These are phyloP conservation scores for Phragmatobia fuliginosa DNA, from an alignment of 2,888 invertebrate species.

Conservation along the genomic window DNA sequence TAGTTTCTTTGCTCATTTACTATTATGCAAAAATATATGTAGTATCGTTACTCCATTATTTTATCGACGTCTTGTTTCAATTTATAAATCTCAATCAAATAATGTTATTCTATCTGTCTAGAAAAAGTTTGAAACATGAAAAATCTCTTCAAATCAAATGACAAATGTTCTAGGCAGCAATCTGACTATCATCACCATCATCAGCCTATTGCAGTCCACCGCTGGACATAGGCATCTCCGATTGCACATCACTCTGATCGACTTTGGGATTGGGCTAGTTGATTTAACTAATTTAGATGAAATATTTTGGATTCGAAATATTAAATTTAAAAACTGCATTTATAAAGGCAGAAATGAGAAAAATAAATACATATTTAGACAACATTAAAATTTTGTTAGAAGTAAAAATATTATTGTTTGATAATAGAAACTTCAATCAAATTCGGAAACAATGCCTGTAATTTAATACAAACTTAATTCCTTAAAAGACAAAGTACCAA, in stretches of 20 bases:
- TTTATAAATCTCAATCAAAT: background rate
- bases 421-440: background rate
- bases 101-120: background rate
- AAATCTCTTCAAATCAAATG: background rate
- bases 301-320: too few species aligned
- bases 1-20: too few species aligned
- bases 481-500: constrained; percentile 56
- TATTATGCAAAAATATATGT: too few species aligned
- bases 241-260: too few species aligned
- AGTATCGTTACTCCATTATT: too few species aligned
- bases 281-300: too few species aligned
- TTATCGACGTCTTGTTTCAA: too few species aligned
- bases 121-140: background rate
- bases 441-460: background rate
- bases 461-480: background rate
- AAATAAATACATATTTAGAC: background rate
- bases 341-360: background rate
- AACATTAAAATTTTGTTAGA: background rate
- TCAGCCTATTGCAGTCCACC: too few species aligned
- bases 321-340: background rate
- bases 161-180: too few species aligned
- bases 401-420: background rate
- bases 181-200: too few species aligned
- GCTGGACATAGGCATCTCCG: too few species aligned
- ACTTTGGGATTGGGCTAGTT: too few species aligned